Evolutionary conservation across 1,140 invertebrate genomes (phyloP), one percentile per base, ranked within the genome.

Genomic region (Aphaenogaster rudis): DNA sequence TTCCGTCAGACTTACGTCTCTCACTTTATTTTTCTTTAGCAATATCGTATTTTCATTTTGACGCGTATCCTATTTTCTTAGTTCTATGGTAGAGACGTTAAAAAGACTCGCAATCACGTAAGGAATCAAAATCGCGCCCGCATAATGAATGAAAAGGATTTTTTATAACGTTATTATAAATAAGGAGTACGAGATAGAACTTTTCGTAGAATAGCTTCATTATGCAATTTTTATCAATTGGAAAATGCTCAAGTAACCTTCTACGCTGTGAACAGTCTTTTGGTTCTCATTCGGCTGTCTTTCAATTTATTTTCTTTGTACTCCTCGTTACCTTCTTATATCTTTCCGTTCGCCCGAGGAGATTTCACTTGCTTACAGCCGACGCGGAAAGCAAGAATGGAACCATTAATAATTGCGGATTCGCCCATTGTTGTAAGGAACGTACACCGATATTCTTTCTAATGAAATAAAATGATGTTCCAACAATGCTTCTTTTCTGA

Each of bases 251-350:
- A 28, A 72, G 36, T 81, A 72, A 81, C 21, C 11, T 45, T 17
- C 1, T 42, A n/a, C 2, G 33, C 45, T 36, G 5, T 17, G 13
- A 74, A 8, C 39, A 28, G 45, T 71, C 0, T 13, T 67, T 57
- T 57, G 9, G 11, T 3, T 72, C 17, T 59, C 6, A 71, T 71
- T 57, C 2, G 50, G 48, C 21, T 21, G 13, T 54, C 48, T 72
- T 72, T 36, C 48, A 81, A 71, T 81, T 81, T 45, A 59, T 81
- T 81, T 71, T 81, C 66, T 81, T 81, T 81, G 48, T 57, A 42
- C 50, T 42, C 42, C 15, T 52, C 48, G 45, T 69, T 54, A 81
- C 33, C 50, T 57, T 72, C 21, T 81, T 81, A 71, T 57, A 71
- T 72, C 66, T 67, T 71, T 45, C 39, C 52, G n/a, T 28, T 67